These are phyloP conservation scores for Ctena decussata DNA, from an alignment of 2,888 invertebrate genomes.

Conservation along the genomic window DNA sequence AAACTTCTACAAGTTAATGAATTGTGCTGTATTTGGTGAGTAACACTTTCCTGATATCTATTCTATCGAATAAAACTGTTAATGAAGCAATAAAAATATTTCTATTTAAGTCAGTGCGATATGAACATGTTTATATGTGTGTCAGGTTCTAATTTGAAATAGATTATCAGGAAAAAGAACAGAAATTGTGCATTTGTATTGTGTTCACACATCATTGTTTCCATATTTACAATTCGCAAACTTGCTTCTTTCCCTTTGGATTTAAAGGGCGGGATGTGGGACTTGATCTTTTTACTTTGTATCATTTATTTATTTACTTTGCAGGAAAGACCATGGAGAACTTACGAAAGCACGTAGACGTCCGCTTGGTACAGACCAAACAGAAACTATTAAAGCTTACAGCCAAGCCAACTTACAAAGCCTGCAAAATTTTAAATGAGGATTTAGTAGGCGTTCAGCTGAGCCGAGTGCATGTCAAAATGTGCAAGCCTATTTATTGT, in stretches of 20 bases:
- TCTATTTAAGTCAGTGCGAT: too few species aligned
- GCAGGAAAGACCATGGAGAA: slow-evolving; percentile 64
- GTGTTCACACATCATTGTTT: neutral
- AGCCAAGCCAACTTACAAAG: slow-evolving; percentile 52
- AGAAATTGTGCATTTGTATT: neutral
- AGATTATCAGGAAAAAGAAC: too few species aligned
- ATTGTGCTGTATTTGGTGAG: slow-evolving; percentile 81
- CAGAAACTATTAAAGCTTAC: neutral
- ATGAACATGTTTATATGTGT: too few species aligned
- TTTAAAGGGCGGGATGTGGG: too few species aligned
- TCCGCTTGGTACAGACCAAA: neutral
- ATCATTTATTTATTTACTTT: neutral
- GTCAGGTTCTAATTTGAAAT: too few species aligned
- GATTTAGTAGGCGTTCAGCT: slow-evolving; percentile 84
- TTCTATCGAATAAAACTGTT: too few species aligned
- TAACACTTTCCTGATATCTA: neutral
- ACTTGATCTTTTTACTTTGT: too few species aligned
- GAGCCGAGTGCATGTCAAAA: slow-evolving; percentile 35
- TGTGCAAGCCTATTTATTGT: slow-evolving; percentile 86
- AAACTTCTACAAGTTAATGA: slow-evolving; percentile 78
- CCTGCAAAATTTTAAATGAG: slow-evolving; percentile 78
- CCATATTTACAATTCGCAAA: neutral
- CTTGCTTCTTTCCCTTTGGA: neutral
- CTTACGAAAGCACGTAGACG: neutral
- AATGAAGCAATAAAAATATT: too few species aligned